A percentile compares a stretch with the other conserved stretches of the same genome.
Conservation (phyloP, 2,113 vertebrate species). For the Scolopax mira region DNA sequence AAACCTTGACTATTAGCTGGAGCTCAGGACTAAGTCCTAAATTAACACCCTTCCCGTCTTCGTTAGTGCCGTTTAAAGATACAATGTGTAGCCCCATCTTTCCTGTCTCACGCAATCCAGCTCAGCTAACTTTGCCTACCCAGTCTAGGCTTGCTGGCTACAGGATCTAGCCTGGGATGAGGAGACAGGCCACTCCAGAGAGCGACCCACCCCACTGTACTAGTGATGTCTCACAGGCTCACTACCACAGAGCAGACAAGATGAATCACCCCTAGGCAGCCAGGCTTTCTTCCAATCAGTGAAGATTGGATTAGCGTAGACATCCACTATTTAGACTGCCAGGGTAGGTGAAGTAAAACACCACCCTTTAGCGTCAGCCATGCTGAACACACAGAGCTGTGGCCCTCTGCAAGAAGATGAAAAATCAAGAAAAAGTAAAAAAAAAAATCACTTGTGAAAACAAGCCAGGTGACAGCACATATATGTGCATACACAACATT, state of each 20-base stretch:
- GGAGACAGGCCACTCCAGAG: background rate
- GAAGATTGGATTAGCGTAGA: background rate
- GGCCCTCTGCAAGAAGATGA: background rate
- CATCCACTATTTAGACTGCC: background rate
- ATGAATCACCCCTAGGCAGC: background rate
- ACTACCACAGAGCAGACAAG: background rate
- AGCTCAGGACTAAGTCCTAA: background rate
- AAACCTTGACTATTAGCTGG: background rate
- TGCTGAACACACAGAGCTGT: background rate
- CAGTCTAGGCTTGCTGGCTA: background rate
- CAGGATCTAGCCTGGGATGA: background rate
- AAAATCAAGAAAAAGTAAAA: background rate
- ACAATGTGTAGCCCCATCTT: background rate
- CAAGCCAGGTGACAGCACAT: background rate
- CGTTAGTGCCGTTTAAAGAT: background rate
- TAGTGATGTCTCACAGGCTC: background rate
- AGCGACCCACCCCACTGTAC: background rate
- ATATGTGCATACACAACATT: background rate
- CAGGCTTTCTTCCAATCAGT: background rate
- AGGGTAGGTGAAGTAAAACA: background rate
- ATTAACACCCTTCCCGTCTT: background rate
- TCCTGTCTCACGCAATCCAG: background rate
- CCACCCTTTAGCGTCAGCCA: background rate
- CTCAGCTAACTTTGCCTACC: background rate
- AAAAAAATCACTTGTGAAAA: background rate